Evolutionary conservation across 2,888 invertebrate species (phyloP), one percentile per base, ranked within the genome.

Genomic region (Luperina testacea): DNA sequence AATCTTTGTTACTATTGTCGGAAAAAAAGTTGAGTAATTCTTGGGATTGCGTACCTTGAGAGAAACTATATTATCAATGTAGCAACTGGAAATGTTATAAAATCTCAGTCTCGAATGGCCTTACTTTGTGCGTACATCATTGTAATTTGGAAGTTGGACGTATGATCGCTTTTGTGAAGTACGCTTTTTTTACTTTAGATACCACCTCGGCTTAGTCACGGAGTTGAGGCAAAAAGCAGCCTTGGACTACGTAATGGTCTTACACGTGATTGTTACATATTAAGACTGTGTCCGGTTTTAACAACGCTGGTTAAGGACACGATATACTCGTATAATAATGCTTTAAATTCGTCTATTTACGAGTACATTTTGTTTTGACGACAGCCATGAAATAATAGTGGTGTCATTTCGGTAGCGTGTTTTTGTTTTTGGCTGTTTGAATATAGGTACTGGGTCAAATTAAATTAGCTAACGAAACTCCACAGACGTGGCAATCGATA

Each of bases 221-320:
- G 91, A 89, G 92, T 88, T 87, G 81, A 85, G 85, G 93, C 95
- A 96, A 96, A 96, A 96, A 96, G 91, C 87, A 93, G 90, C 96
- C 96, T 96, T 96, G 95, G 90, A 90, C 87, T 89, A 90, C 89
- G 93, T 93, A 93, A 94, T 93, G 92, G 89, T 90, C 76, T 81
- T 89, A 92, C 93, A 93, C 93, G 93, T 93, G 93, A 93, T 93
- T 92, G 92, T 92, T 94, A 94, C 93, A 93, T 92, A 93, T 94
- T 92, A 85, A 85, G 84, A 67, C 83, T 80, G 89, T 88, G 90
- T 92, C 92, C 91, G 92, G 91, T 88, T 92, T 88, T 87, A 88
- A 89, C 83, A 81, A 86, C 72, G 75, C 72, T 82, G 73, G 70
- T 84, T 82, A 81, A 75, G 79, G 82, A 88, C 81, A 80, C 70